Base-by-base conservation (phyloP, 2,797 vertebrate species). In the Sebastes oblongus region DNA sequence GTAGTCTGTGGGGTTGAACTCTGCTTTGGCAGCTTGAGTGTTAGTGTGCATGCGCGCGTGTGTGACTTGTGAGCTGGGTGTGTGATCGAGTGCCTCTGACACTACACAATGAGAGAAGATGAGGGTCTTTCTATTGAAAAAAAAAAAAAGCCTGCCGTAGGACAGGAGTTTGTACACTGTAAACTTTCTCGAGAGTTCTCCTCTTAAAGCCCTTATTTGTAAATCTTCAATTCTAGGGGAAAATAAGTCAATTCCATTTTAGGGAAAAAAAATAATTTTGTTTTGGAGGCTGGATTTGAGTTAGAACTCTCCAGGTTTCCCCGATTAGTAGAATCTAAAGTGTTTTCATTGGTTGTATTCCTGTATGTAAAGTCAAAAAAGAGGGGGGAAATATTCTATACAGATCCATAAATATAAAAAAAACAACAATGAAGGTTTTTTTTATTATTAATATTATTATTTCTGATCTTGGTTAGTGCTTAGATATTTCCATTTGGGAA, bases 101-200 rank as follows among this genome's bases (percentile, higher is more conserved):
- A 96, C 96, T 96, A 97, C 94, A 95, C 94, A 91, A 89, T 90
- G 92, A 91, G 90, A 97, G 94, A 97, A 96, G 95, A 93, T 93
- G 93, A 96, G 96, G 96, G 95, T 97, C 95, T 97, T 98, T 96
- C 95, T 96, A 95, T 96, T 88, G 93, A 96, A 95, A 77, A 79
- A 78, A 75, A 79, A 82, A 80, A 77, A 81, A 94, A 95, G 90
- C 97, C 96, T 97, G 97, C 96, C 96, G 92, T 97, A 94, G 96
- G 97, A 97, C 97, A 97, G 96, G 96, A 97, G 98, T 98, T 97
- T 98, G 96, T 99, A 99, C 97, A 98, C 98, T 99, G 98, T 99
- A 99, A 97, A 97, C 96, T 95, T 96, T 96, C 94, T 95, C 52
- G 24, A 83, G 83, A 88, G 67, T 81, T 90, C 96, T 95, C 95